Evolutionary conservation across 92 coral and sea anemone genomes (phyloP), one percentile per base, ranked within the genome.

Genomic region (Palythoa grandiflora): DNA sequence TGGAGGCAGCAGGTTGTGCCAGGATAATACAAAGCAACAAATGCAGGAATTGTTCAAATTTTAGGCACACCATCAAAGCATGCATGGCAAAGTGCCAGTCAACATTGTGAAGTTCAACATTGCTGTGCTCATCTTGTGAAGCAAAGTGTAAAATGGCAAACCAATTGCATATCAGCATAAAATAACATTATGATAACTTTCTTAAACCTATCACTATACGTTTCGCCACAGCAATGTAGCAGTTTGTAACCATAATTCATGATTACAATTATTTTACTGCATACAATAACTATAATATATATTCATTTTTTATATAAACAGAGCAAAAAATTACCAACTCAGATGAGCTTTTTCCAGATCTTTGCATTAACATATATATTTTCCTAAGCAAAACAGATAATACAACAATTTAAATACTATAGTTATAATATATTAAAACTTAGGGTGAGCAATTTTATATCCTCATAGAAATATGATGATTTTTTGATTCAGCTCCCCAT

Each of bases 111-210:
- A 36, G 79, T 66, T 65, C 61, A 36, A 14, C 61, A 70, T 53
- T 91, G 90, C 81, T 93, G 96, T 88, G 87, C 86, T 57, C 96
- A 91, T 77, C 90, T 93, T 88, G 89, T 80, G 47, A 93, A 88
- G 73, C 77, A 87, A 70, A 63, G 83, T 91, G 87, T 89, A 47
- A 87, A 86, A 74, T 84, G 86, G 85, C 63, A 59, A 73, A 65
- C 86, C 61, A 89, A 75, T 38, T 89, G 92, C 44, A 71, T 28
- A 7, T 57, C 51, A 52, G 44, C 61, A 79, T 79, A 39, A 79
- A 68, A 28, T 21, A 21, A 17, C 6, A 60, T 60, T 60, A 60
- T 60, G 19, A 60, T 60, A 60, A 60, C 68, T 17, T 12, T 60
- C 21, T 60, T 60, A 60, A 60, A 60, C 21, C 68, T 60, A 60